Evolutionary conservation across 2,797 vertebrate species (phyloP).

Genomic region (Prunella strophiata): DNA sequence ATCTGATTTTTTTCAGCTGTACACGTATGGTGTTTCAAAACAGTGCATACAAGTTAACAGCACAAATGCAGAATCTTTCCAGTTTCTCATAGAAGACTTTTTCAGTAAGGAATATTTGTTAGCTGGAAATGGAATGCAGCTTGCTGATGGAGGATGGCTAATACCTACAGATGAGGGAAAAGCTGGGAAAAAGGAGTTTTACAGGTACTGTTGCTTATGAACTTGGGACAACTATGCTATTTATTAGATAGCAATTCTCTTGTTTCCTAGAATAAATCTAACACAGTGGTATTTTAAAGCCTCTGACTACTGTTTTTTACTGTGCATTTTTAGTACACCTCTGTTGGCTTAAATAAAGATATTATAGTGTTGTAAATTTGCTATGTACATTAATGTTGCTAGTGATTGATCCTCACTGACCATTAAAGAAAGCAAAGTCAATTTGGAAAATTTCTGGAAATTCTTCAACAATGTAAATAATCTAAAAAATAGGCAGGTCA

Average conservation of each 20-base stretch:
- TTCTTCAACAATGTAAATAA: neutral
- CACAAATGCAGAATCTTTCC: slow-evolving; percentile 86
- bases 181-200: slow-evolving; percentile 92
- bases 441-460: neutral
- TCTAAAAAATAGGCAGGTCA: neutral
- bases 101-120: slow-evolving; percentile 80
- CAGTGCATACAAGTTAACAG: slow-evolving; percentile 80
- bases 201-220: slow-evolving; percentile 78
- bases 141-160: slow-evolving; percentile 94
- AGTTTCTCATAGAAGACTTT: slow-evolving; percentile 83
- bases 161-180: slow-evolving; percentile 85
- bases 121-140: slow-evolving; percentile 82
- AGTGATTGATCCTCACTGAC: neutral
- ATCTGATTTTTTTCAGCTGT: slow-evolving; percentile 80
- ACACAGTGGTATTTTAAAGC: neutral
- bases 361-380: neutral
- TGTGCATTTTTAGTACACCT: neutral
- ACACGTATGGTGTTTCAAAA: slow-evolving; percentile 83
- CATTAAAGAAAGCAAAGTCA: neutral
- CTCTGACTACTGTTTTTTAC: neutral
- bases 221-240: neutral
- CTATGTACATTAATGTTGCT: neutral
- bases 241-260: neutral
- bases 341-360: neutral
- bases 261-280: neutral